Evolutionary conservation across 2,797 vertebrate species (phyloP).

Genomic region (Euthynnus affinis): DNA sequence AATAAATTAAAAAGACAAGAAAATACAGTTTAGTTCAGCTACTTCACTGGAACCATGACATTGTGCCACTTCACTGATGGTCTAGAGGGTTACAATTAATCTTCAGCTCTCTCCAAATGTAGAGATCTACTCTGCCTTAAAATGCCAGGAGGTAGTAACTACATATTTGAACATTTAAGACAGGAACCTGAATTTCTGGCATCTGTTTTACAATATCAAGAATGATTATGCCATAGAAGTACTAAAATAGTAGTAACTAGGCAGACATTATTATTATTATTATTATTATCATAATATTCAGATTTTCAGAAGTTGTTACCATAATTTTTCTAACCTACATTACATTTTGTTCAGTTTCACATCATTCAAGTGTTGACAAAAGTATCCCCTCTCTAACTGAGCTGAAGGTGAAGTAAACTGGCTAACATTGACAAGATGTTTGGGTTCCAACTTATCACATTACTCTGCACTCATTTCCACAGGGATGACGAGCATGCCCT

Average conservation of each 20-base stretch:
- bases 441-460: constrained; percentile 8
- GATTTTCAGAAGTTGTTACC: not conserved
- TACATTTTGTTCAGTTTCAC: not conserved
- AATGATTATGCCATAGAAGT: not conserved
- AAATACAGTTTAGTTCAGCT: not conserved
- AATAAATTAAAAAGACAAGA: not conserved
- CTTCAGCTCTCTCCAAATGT: not conserved
- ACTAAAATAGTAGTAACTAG: no score
- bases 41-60: not conserved
- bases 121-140: not conserved
- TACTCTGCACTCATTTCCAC: constrained; percentile 24
- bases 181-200: not conserved
- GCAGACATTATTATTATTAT: no score
- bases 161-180: not conserved
- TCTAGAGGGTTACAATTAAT: not conserved
- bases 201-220: not conserved
- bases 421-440: constrained; percentile 16
- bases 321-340: constrained; percentile 9
- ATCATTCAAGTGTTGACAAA: not conserved
- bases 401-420: constrained; percentile 15
- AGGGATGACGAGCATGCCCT: constrained; percentile 98
- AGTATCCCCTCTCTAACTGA: not conserved
- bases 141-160: not conserved
- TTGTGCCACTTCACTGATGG: not conserved
- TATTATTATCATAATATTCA: no score